phyloP scores from a whole-genome alignment of 2,888 invertebrate genomes.

The Acronicta aceris region DNA sequence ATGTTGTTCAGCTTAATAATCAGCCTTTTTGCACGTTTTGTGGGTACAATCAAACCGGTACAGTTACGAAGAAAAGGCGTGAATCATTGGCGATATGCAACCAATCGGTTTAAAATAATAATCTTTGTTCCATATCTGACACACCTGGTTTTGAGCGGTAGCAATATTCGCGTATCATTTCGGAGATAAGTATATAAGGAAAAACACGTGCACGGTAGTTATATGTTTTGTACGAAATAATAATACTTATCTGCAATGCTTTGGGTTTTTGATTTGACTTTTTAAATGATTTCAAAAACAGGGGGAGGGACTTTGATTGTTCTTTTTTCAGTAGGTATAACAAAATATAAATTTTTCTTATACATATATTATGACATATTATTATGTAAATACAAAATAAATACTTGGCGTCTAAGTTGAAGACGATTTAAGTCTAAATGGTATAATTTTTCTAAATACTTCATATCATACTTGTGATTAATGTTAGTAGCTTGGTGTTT shows the following conservation, averaged over 20 bases:
- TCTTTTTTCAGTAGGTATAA: too few relatives aligned
- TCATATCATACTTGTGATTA: too few relatives aligned
- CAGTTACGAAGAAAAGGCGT: constrained; percentile 17
- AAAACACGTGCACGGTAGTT: constrained; percentile 10
- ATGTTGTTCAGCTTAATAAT: constrained; percentile 7
- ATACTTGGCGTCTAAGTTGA: too few relatives aligned
- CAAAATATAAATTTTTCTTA: too few relatives aligned
- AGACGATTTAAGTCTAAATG: too few relatives aligned
- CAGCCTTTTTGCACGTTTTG: constrained; percentile 17
- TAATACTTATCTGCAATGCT: not conserved
- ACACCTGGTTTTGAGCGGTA: constrained; percentile 28
- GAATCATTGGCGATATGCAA: constrained; percentile 26
- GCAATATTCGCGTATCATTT: constrained; percentile 17
- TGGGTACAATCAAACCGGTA: constrained; percentile 5
- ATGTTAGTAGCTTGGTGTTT: too few relatives aligned
- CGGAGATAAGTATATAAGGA: not conserved
- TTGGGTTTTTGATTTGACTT: not conserved
- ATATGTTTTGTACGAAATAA: constrained; percentile 1
- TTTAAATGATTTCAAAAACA: not conserved
- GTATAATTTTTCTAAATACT: too few relatives aligned
- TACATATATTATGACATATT: too few relatives aligned
- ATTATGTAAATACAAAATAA: too few relatives aligned
- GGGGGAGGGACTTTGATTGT: too few relatives aligned
- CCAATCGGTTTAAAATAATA: constrained; percentile 11
- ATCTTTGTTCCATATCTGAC: constrained; percentile 15